Conservation (phyloP, 2,113 vertebrate genomes). For the Apodemus speciosus region DNA sequence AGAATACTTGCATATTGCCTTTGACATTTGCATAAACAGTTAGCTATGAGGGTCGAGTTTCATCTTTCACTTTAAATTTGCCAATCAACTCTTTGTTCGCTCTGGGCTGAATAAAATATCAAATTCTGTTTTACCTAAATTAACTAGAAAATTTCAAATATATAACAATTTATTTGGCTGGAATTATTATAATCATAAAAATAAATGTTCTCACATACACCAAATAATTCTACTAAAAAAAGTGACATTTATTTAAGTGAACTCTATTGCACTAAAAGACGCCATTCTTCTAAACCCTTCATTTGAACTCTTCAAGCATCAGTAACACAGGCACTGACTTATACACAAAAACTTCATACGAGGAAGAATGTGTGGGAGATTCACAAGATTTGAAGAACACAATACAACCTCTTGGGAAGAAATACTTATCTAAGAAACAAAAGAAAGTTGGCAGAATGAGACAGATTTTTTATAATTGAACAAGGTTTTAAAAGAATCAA, state of each 20-base stretch:
- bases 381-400: slow-evolving; percentile 55
- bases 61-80: neutral
- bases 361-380: neutral
- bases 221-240: neutral
- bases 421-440: slow-evolving; percentile 13
- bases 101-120: neutral
- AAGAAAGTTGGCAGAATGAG: slow-evolving; percentile 45
- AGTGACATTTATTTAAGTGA: slow-evolving; percentile 37
- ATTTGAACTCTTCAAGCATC: slow-evolving; percentile 56
- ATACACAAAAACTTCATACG: slow-evolving; percentile 62
- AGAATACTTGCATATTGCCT: neutral
- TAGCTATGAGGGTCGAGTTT: neutral
- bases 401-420: neutral
- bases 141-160: neutral
- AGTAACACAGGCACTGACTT: slow-evolving; percentile 59
- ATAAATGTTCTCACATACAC: neutral
- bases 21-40: neutral
- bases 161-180: neutral
- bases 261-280: slow-evolving; percentile 16
- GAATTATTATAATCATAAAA: neutral
- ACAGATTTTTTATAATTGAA: slow-evolving; percentile 46
- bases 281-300: slow-evolving; percentile 46
- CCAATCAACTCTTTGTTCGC: too few relatives aligned
- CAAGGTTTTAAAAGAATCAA: neutral
- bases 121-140: neutral